phyloP scores from a whole-genome alignment of 2,888 invertebrate species.

The Scelioninae gen. 1 region DNA sequence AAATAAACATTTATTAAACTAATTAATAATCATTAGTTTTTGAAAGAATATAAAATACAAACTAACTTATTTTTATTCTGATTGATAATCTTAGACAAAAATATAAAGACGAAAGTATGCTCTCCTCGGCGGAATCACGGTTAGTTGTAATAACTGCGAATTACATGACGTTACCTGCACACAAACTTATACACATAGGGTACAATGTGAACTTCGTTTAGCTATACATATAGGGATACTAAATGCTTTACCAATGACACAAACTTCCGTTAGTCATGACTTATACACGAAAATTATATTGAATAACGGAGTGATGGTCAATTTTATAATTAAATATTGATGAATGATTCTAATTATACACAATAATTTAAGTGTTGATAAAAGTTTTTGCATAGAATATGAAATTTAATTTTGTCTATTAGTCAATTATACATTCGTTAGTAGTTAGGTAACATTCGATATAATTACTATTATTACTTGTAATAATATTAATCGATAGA shows the following conservation, averaged over 20 bases:
- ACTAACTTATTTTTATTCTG: no score
- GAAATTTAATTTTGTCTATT: no score
- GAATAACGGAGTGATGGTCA: slow-evolving; percentile 3
- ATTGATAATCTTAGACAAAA: slow-evolving; percentile 45
- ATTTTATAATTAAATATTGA: neutral
- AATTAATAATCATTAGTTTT: no score
- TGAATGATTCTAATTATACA: no score
- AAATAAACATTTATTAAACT: no score
- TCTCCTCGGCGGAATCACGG: slow-evolving; percentile 79
- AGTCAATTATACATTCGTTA: no score
- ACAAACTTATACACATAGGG: slow-evolving; percentile 17
- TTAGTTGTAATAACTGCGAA: slow-evolving; percentile 78
- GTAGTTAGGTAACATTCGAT: no score
- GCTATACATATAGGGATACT: slow-evolving; percentile 35
- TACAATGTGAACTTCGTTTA: slow-evolving; percentile 42
- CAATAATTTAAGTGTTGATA: no score
- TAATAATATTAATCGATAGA: no score
- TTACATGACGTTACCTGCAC: slow-evolving; percentile 69
- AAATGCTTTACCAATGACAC: slow-evolving; percentile 39
- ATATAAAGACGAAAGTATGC: slow-evolving; percentile 32
- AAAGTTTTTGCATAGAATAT: no score
- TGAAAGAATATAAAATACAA: no score
- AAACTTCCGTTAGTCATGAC: slow-evolving; percentile 48
- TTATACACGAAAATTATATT: slow-evolving; percentile 15
- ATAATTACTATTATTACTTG: no score